These are phyloP conservation scores for Choloepus didactylus DNA, from an alignment of 2,797 vertebrate species.

Conservation along the genomic window DNA sequence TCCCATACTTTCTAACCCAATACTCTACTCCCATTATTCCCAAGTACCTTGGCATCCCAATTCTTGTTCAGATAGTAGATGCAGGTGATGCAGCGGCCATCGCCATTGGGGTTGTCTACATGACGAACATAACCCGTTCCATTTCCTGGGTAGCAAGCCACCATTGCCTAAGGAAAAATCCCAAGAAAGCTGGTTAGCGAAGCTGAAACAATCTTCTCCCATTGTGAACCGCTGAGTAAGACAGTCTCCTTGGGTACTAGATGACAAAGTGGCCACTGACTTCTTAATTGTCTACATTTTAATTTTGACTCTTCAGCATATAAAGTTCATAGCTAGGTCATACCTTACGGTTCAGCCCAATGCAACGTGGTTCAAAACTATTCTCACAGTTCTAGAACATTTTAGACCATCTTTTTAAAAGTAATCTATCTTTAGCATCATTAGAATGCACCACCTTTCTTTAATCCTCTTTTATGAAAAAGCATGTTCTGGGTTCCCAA, in stretches of 20 bases:
- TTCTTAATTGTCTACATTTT: neutral
- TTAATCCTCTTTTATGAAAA: conserved; percentile 16
- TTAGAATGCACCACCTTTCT: neutral
- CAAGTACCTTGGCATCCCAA: conserved; percentile 94
- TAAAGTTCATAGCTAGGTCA: neutral
- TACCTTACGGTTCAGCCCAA: neutral
- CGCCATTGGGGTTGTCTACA: conserved; percentile 96
- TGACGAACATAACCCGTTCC: conserved; percentile 97
- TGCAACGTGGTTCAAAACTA: conserved; percentile 16
- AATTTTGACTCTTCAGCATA: neutral
- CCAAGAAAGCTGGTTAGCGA: conserved; percentile 61
- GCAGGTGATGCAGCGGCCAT: conserved; percentile 97
- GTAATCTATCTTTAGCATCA: neutral
- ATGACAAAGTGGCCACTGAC: neutral
- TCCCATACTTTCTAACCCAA: neutral
- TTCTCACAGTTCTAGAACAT: neutral
- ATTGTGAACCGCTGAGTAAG: neutral
- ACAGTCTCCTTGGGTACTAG: neutral
- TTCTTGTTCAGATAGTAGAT: conserved; percentile 99
- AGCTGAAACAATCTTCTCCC: neutral
- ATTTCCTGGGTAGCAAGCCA: conserved; percentile 98
- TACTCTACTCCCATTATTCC: neutral
- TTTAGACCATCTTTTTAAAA: neutral
- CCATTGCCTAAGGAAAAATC: conserved; percentile 93
- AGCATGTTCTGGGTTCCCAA: neutral